A percentile compares a stretch with the other conserved stretches of the same genome.
phyloP scores from a whole-genome alignment of 2,797 vertebrate genomes.

The Eulemur mongoz region DNA sequence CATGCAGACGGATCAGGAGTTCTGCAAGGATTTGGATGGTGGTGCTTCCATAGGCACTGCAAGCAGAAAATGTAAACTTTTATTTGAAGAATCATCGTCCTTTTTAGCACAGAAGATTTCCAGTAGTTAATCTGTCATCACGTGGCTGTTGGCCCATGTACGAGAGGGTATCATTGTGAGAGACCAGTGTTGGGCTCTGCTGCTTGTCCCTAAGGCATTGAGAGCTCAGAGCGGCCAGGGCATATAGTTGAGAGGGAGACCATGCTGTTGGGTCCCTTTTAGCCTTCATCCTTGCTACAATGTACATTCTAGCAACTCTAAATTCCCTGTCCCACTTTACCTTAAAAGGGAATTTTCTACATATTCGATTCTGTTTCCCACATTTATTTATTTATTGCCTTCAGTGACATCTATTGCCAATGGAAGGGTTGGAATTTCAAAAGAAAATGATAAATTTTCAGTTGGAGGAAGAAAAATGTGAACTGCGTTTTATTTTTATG shows the following conservation, averaged over 20 bases:
- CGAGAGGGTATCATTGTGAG: not conserved
- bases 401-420: not conserved
- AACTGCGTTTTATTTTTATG: constrained; percentile 17
- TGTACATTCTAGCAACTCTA: not conserved
- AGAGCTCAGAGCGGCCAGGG: not conserved
- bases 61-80: not conserved
- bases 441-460: constrained; percentile 40
- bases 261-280: not conserved
- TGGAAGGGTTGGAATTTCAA: not conserved
- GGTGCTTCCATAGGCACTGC: not conserved
- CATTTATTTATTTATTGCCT: not conserved
- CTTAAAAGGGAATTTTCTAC: not conserved
- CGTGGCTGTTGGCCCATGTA: not conserved
- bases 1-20: not conserved
- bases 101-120: not conserved
- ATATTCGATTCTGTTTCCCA: not conserved
- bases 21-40: not conserved
- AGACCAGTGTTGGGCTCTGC: not conserved
- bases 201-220: not conserved
- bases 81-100: not conserved
- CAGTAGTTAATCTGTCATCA: not conserved
- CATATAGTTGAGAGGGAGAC: not conserved
- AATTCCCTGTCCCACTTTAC: not conserved
- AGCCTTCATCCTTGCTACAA: not conserved
- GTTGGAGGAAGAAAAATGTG: not conserved